Base-by-base conservation (phyloP, 1,140 invertebrate species). In the Pseudomyrmex gracilis region DNA sequence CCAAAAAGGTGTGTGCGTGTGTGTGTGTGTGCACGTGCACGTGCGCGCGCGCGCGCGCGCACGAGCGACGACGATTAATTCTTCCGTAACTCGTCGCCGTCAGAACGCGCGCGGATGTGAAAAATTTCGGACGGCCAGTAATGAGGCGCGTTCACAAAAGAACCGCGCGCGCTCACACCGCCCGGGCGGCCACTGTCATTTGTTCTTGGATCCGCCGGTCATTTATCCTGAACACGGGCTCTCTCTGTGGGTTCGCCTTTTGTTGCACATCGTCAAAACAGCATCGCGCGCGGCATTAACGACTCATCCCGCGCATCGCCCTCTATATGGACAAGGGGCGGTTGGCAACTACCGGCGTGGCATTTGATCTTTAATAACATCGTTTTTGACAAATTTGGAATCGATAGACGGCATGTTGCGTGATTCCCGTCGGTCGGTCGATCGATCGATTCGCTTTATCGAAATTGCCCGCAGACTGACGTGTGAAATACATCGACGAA, bases 211-310 rank as follows among this genome's bases (percentile, higher is more conserved):
- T 91, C 89, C 86, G 84, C n/a, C 34, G 90, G 87, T 92, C 92
- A 94, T 94, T 94, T 94, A 93, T 94, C 34, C 92, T 92, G 89
- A 49, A 68, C 57, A 70, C 71, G 70, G 67, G 53, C 66, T 66
- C 71, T 34, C 34, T n/a, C n/a, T n/a, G n/a, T 67, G 58, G 80
- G 71, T 63, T 85, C 68, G 88, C 83, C 90, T 91, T 92, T 93
- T 93, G 93, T 93, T 88, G 66, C 66, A 73, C 84, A 86, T 87
- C 92, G 92, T 94, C 93, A 93, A 94, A 94, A 93, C 92, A 93
- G 90, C 85, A 92, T 92, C 92, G 90, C 88, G 73, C 84, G 73
- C 84, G 47, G 70, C 86, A 87, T 90, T 93, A 93, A 93, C 92
- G 92, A 93, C 83, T 88, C 83, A 86, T 90, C 87, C 92, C 89